These are phyloP conservation scores for Selene dorsalis DNA, from an alignment of 2,797 vertebrate genomes.

Conservation along the genomic window DNA sequence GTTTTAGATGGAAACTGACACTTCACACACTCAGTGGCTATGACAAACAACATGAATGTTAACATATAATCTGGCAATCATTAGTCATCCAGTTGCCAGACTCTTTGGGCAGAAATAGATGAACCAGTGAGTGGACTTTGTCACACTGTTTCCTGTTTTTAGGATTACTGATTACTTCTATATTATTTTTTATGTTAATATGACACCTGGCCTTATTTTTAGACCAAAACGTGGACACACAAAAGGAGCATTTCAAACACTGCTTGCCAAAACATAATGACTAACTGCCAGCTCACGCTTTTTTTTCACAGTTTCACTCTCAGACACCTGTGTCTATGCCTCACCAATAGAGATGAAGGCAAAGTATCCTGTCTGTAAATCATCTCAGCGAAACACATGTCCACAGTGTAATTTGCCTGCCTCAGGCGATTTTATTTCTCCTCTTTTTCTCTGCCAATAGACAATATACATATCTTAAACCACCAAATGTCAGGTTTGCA, in stretches of 20 bases:
- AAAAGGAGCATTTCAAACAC: conserved; percentile 54
- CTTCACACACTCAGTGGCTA: conserved; percentile 2
- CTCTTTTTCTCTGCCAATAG: conserved; percentile 42
- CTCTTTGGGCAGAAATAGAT: conserved; percentile 55
- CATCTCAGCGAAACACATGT: conserved; percentile 85
- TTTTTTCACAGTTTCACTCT: conserved; percentile 60
- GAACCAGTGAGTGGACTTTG: conserved; percentile 84
- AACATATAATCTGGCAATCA: conserved; percentile 43
- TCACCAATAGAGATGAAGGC: conserved; percentile 68
- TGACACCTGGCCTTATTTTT: conserved; percentile 73
- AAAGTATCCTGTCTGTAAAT: conserved; percentile 80
- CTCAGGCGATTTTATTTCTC: conserved; percentile 65
- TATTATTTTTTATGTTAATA: conserved; percentile 84
- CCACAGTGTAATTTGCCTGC: conserved; percentile 79
- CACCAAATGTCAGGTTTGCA: conserved; percentile 87
- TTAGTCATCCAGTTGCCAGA: conserved; percentile 55
- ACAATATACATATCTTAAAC: conserved; percentile 26
- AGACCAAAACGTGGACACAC: conserved; percentile 31
- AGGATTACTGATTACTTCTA: conserved; percentile 82
- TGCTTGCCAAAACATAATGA: conserved; percentile 67
- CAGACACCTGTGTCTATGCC: conserved; percentile 43
- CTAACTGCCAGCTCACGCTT: conserved; percentile 65
- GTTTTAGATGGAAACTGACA: not conserved
- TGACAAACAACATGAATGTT: conserved; percentile 34
- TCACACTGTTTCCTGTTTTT: conserved; percentile 70